phyloP scores from a whole-genome alignment of 2,888 invertebrate genomes.

The Ceramica pisi region DNA sequence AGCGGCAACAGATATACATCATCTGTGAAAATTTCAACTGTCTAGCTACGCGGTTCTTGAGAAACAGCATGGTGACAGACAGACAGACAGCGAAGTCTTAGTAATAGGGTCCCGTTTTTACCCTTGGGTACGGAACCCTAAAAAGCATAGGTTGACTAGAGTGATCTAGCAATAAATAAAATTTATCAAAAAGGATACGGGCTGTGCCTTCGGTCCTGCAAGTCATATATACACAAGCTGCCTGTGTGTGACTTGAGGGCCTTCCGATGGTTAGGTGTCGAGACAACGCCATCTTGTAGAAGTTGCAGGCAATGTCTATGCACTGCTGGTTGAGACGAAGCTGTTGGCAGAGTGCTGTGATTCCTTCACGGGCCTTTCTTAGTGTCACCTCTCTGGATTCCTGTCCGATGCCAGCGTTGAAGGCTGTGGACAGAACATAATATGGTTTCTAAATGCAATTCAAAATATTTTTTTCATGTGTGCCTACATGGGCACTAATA shows the following conservation, averaged over 20 bases:
- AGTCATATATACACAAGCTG: conserved; percentile 99
- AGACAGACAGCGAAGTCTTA: too few relatives aligned
- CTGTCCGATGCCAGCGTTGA: conserved; percentile 95
- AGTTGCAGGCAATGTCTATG: conserved; percentile 97
- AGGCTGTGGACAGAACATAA: conserved; percentile 87
- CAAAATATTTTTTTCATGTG: too few relatives aligned
- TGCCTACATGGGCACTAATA: too few relatives aligned
- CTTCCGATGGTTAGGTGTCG: conserved; percentile 97
- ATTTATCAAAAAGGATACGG: conserved; percentile 93
- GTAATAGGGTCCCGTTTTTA: too few relatives aligned
- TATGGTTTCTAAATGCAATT: background rate
- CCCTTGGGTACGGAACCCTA: too few relatives aligned
- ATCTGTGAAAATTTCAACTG: too few relatives aligned
- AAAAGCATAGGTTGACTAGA: background rate
- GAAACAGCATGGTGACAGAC: too few relatives aligned
- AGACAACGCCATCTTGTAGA: conserved; percentile 97
- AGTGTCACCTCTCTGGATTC: conserved; percentile 98
- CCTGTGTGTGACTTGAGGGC: conserved; percentile 97
- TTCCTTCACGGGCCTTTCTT: conserved; percentile 96
- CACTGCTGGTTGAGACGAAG: conserved; percentile 97
- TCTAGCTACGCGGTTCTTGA: too few relatives aligned
- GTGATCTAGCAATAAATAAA: background rate
- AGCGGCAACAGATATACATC: too few relatives aligned
- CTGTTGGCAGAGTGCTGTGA: conserved; percentile 96
- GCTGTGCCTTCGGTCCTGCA: conserved; percentile 98